Percentiles rank a stretch among this genome's conserved stretches.
Conservation (phyloP, 2,797 vertebrate species). For the Merluccius polli region DNA sequence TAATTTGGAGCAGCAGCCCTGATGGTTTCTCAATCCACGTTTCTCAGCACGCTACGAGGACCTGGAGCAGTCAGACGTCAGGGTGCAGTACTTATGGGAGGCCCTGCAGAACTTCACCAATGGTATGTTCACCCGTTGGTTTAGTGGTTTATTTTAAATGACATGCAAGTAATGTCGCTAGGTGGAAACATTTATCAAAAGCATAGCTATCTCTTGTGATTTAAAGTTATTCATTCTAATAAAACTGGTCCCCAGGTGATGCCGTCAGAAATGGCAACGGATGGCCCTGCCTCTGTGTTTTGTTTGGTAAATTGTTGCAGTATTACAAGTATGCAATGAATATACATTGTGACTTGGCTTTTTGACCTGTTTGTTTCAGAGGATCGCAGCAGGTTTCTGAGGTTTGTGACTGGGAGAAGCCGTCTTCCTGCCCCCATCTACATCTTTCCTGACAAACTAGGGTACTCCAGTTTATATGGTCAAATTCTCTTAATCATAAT, state of each 20-base stretch:
- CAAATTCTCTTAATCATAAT: neutral
- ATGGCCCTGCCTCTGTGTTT: neutral
- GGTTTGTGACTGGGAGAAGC: conserved; percentile 96
- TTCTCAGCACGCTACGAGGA: conserved; percentile 89
- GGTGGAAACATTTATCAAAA: neutral
- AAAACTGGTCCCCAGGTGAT: neutral
- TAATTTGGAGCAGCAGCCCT: neutral
- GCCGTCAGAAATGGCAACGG: neutral
- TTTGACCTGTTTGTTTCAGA: conserved; percentile 69
- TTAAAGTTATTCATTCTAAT: neutral
- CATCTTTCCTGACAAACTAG: conserved; percentile 92
- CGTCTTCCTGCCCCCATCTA: conserved; percentile 96
- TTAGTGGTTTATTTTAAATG: neutral
- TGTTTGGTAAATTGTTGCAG: neutral
- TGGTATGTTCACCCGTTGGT: conserved; percentile 64
- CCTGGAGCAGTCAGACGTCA: conserved; percentile 83
- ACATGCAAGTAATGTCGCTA: neutral
- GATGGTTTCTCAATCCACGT: neutral
- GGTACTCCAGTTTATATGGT: conserved; percentile 60
- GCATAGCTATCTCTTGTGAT: neutral
- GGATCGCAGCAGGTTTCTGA: conserved; percentile 96
- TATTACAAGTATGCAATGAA: neutral
- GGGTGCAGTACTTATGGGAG: conserved; percentile 96
- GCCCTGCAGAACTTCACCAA: conserved; percentile 96
- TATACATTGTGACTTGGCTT: neutral